A percentile compares a stretch with the other conserved stretches of the same genome.
Evolutionary conservation across 2,797 vertebrate species (phyloP).

Genomic region (Coluber constrictor): DNA sequence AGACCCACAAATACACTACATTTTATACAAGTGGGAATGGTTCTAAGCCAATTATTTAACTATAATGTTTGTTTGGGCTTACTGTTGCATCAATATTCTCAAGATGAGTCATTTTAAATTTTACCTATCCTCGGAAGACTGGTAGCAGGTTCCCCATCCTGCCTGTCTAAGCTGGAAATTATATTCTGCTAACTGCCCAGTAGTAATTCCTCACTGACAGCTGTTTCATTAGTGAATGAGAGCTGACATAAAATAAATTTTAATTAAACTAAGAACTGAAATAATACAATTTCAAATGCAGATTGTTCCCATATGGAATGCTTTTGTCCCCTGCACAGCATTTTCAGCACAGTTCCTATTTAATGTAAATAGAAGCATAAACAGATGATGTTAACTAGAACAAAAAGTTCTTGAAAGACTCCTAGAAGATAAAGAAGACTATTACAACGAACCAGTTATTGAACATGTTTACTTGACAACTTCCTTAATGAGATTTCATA

Average conservation of each 20-base stretch:
- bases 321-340: not conserved
- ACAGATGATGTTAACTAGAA: slow-evolving; percentile 48
- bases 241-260: slow-evolving; percentile 54
- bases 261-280: slow-evolving; percentile 59
- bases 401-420: slow-evolving; percentile 36
- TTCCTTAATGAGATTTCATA: not conserved
- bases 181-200: slow-evolving; percentile 46
- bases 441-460: not conserved
- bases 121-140: slow-evolving; percentile 46
- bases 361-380: slow-evolving; percentile 30
- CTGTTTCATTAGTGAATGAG: slow-evolving; percentile 59
- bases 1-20: not conserved
- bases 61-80: slow-evolving; percentile 17
- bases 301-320: slow-evolving; percentile 8
- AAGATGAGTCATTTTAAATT: slow-evolving; percentile 50
- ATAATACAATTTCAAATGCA: slow-evolving; percentile 30
- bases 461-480: not conserved
- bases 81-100: slow-evolving; percentile 24
- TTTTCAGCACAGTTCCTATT: slow-evolving; percentile 44
- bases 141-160: slow-evolving; percentile 34
- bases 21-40: slow-evolving; percentile 4
- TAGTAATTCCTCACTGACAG: slow-evolving; percentile 57
- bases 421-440: slow-evolving; percentile 4
- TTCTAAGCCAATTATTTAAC: slow-evolving; percentile 15
- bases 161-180: slow-evolving; percentile 50